Base-by-base conservation (phyloP, 30 jellyfish, hydroid and myxozoan species). In the Aurelia aurita complex sp. Pacific region DNA sequence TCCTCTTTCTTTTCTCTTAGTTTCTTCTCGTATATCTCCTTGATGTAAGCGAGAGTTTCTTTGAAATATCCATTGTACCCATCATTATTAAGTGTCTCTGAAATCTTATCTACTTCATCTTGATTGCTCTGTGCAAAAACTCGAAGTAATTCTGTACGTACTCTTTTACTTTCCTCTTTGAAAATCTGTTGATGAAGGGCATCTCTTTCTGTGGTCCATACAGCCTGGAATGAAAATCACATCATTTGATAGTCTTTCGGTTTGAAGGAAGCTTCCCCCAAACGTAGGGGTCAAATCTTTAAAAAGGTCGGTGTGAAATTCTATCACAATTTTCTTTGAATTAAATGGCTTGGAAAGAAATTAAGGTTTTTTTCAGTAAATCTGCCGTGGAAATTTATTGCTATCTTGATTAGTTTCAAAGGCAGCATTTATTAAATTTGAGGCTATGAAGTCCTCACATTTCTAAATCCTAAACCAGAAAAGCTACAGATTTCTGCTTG, bases 81-180 rank as follows among this genome's bases (percentile, higher is more conserved):
- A 55, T 70, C 66, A 40, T 73, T 83, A 15, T 23, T 69, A 17
- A 63, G 2, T 60, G 68, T 63, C 14, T 34, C 54, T 14, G n/a
- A 16, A 11, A 46, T 1, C 65, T 35, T 69, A 12, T 19, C 46
- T 12, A 51, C 14, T 11, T 66, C 80, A 54, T 10, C 43, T 17
- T 32, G 55, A n/a, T 60, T 62, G 2, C 34, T 60, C 38, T 72
- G 85, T 19, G 77, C 82, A 53, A 87, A 78, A 60, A 66, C 88
- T 1, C 70, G 80, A 42, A 77, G 64, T 9, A 87, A 42, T 63
- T 87, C 89, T 1, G 71, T 17, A 52, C 96, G 83, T 46, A 87
- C 68, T 69, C 85, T 59, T 75, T 77, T 61, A 69, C 96, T 77
- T 60, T 87, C 96, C 46, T 87, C 96, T 73, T 78, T 81, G 23